A percentile compares a stretch with the other conserved stretches of the same genome.
Evolutionary conservation across 2,888 invertebrate species (phyloP).

Genomic region (Drosophila sordidapex): DNA sequence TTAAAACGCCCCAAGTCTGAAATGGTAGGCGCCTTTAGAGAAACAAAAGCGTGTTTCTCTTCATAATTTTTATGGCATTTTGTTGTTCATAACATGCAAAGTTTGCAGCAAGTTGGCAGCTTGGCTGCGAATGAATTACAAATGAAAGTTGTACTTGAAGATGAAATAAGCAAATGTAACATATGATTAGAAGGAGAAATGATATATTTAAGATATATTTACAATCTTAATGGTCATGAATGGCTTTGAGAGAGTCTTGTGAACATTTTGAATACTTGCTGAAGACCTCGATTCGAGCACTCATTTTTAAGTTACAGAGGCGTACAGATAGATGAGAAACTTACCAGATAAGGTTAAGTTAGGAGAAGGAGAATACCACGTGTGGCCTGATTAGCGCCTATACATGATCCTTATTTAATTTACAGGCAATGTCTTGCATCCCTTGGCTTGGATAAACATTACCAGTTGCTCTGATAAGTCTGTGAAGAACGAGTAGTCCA

Average conservation of each 20-base stretch:
- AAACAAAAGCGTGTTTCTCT: slow-evolving; percentile 26
- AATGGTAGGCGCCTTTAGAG: slow-evolving; percentile 30
- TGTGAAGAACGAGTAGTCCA: not conserved
- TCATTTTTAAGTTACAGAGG: not conserved
- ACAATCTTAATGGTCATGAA: not conserved
- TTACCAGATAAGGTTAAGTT: not conserved
- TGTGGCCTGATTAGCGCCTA: not conserved
- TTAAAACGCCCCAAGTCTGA: slow-evolving; percentile 50
- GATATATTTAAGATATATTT: no score
- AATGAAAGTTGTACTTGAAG: slow-evolving; percentile 14
- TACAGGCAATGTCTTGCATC: not conserved
- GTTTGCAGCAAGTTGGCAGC: slow-evolving; percentile 15
- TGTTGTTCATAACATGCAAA: slow-evolving; percentile 37
- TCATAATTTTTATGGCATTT: slow-evolving; percentile 22
- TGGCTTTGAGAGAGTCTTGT: not conserved
- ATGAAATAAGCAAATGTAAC: not conserved
- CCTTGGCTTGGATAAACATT: not conserved
- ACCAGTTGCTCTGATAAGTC: not conserved
- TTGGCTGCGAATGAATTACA: slow-evolving; percentile 16
- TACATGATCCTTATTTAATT: not conserved
- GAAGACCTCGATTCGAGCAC: not conserved
- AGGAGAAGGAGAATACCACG: not conserved
- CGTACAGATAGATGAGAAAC: not conserved
- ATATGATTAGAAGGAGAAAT: not conserved
- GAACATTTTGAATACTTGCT: not conserved